These are phyloP conservation scores for Emydocephalus ijimae DNA, from an alignment of 2,113 vertebrate species.

Conservation along the genomic window DNA sequence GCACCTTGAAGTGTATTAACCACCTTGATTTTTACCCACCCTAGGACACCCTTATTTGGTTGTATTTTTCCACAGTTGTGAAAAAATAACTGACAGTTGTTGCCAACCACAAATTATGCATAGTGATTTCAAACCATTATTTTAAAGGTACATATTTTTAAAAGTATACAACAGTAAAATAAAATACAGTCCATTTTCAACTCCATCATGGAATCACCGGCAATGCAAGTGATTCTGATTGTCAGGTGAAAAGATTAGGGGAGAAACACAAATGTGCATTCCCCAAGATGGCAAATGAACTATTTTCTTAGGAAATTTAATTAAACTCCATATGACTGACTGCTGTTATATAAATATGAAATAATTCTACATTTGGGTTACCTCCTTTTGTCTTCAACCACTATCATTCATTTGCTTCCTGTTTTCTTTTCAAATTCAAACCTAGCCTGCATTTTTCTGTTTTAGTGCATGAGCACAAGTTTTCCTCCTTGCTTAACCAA, in stretches of 20 bases:
- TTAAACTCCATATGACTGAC: not conserved
- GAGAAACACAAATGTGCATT: not conserved
- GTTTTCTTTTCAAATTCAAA: not conserved
- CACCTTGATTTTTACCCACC: not conserved
- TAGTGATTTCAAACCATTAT: not conserved
- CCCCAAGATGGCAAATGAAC: too few species aligned
- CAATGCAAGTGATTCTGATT: not conserved
- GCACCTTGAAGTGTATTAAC: not conserved
- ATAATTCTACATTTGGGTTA: not conserved
- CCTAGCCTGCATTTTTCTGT: not conserved
- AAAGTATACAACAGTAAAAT: not conserved
- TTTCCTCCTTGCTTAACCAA: not conserved
- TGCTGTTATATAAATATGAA: not conserved
- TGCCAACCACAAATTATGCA: not conserved
- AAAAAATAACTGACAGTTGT: not conserved
- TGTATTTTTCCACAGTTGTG: not conserved
- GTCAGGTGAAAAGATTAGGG: not conserved
- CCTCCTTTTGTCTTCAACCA: not conserved
- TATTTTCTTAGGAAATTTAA: not conserved
- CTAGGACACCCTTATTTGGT: not conserved
- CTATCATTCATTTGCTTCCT: not conserved
- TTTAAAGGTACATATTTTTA: not conserved
- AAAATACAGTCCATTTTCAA: not conserved
- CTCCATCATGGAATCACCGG: not conserved
- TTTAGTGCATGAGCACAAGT: not conserved